A percentile compares a stretch with the other conserved stretches of the same genome.
phyloP scores from a whole-genome alignment of 2,888 invertebrate species.

The Heliconius ethilla region DNA sequence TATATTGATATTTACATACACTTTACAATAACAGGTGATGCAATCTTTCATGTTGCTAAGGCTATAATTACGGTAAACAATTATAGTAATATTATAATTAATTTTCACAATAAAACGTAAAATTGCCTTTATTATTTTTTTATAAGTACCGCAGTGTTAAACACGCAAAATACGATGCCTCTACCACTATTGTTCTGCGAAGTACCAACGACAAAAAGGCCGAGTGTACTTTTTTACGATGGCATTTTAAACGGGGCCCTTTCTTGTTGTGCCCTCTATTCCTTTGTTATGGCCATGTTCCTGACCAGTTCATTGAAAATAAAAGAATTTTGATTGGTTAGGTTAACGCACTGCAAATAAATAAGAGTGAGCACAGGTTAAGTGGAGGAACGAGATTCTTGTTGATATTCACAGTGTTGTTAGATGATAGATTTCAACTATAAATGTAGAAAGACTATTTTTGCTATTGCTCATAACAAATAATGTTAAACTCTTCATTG shows the following conservation, averaged over 20 bases:
- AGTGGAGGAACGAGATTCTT: conserved; percentile 2
- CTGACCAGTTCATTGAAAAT: conserved; percentile 41
- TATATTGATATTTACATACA: neutral
- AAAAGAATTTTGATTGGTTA: conserved; percentile 27
- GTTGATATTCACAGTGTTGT: neutral
- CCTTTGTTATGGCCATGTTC: conserved; percentile 47
- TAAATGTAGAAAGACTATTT: neutral
- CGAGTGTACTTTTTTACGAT: conserved; percentile 29
- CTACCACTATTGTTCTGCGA: conserved; percentile 17
- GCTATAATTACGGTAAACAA: too few relatives aligned
- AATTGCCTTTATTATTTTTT: conserved; percentile 17
- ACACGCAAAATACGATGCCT: conserved; percentile 23
- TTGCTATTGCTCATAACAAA: neutral
- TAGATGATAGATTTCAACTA: neutral
- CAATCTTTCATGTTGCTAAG: neutral
- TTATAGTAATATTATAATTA: neutral
- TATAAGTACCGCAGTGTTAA: conserved; percentile 7
- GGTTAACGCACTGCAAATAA: conserved; percentile 39
- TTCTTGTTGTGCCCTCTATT: conserved; percentile 52
- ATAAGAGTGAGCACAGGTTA: conserved; percentile 15
- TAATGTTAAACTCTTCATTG: neutral
- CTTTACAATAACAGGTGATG: neutral
- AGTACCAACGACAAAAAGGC: conserved; percentile 19
- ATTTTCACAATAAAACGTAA: neutral
- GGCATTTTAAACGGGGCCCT: conserved; percentile 47